Evolutionary conservation across 2,888 invertebrate species (phyloP).

Genomic region (Agapostemon virescens): DNA sequence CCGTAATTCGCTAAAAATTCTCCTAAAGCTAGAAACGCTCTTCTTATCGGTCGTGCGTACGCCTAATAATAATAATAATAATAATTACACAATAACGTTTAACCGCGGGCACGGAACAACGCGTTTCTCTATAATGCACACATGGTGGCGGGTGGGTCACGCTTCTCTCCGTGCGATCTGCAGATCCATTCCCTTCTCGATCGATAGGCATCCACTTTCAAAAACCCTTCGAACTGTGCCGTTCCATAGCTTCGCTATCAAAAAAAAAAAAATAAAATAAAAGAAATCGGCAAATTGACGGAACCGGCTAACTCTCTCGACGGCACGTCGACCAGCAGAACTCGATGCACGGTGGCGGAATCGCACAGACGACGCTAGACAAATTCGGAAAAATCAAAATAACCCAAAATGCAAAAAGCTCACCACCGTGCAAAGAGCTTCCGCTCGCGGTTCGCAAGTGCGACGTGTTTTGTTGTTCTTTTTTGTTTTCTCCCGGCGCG

Average conservation of each 20-base stretch:
- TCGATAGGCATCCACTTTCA: conserved; percentile 11
- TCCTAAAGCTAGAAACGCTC: conserved; percentile 50
- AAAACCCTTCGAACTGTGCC: not conserved
- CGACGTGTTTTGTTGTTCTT: no score
- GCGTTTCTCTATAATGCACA: conserved; percentile 66
- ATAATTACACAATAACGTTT: conserved; percentile 18
- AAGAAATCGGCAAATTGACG: not conserved
- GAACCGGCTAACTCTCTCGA: conserved; percentile 19
- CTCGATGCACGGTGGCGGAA: conserved; percentile 28
- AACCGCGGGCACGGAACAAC: conserved; percentile 48
- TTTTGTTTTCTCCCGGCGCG: no score
- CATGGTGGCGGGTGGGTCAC: conserved; percentile 77
- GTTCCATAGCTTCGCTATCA: conserved; percentile 15
- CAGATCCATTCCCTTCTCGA: conserved; percentile 31
- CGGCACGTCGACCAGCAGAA: conserved; percentile 16
- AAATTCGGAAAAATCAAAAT: not conserved
- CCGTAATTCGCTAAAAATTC: conserved; percentile 34
- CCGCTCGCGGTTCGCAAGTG: conserved; percentile 24
- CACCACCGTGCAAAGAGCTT: conserved; percentile 37
- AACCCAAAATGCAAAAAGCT: not conserved
- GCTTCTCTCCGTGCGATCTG: conserved; percentile 71
- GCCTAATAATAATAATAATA: conserved; percentile 23
- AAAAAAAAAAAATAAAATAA: no score
- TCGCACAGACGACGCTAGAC: not conserved
- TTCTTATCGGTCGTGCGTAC: conserved; percentile 37